Evolutionary conservation across 2,113 vertebrate genomes (phyloP).

Genomic region (Naja naja): DNA sequence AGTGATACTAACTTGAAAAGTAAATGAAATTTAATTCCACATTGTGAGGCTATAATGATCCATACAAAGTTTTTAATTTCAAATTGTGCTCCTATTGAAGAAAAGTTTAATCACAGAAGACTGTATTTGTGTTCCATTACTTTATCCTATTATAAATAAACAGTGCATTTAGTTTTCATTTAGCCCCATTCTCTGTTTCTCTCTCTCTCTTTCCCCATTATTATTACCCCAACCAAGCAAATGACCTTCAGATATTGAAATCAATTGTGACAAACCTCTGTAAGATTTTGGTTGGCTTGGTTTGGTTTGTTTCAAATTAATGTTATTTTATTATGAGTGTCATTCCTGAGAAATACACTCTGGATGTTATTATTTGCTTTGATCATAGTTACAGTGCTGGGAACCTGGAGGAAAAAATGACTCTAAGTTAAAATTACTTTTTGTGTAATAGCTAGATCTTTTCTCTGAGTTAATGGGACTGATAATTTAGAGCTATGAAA

Average conservation of each 20-base stretch:
- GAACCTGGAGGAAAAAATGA: constrained; percentile 2
- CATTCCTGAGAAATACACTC: constrained; percentile 49
- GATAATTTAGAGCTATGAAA: background rate
- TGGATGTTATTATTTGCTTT: constrained; percentile 29
- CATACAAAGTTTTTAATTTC: constrained; percentile 25
- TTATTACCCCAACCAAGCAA: constrained; percentile 68
- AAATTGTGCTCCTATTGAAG: constrained; percentile 22
- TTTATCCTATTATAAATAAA: constrained; percentile 64
- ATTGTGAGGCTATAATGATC: constrained; percentile 27
- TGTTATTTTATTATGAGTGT: constrained; percentile 62
- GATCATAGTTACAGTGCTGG: constrained; percentile 40
- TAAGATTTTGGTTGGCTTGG: constrained; percentile 44
- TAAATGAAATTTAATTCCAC: constrained; percentile 49
- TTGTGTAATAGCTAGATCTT: background rate
- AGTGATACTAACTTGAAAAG: constrained; percentile 38
- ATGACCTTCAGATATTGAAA: constrained; percentile 73
- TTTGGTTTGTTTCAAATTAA: constrained; percentile 56
- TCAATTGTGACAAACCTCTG: constrained; percentile 65
- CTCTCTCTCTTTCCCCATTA: constrained; percentile 53
- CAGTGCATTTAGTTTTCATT: constrained; percentile 68
- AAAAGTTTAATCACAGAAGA: constrained; percentile 32
- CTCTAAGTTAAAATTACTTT: constrained; percentile 6
- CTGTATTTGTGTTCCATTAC: constrained; percentile 44
- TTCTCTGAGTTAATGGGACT: background rate
- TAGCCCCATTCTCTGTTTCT: constrained; percentile 50